These are phyloP conservation scores for Nestor notabilis DNA, from an alignment of 2,113 vertebrate genomes.

Conservation along the genomic window DNA sequence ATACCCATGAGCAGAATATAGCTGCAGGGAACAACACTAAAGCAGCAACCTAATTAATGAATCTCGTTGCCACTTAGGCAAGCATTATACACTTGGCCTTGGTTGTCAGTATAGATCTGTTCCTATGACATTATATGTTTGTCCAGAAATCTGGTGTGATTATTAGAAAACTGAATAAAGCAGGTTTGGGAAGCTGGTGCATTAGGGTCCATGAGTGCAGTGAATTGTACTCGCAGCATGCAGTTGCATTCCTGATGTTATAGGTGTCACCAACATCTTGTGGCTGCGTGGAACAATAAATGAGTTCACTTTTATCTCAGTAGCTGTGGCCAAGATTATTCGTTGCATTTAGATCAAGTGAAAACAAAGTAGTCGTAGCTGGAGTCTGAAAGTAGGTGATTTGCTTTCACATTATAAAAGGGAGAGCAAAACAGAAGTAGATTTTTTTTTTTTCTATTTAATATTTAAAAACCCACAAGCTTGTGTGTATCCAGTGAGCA, in stretches of 20 bases:
- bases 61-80: slow-evolving; percentile 40
- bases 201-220: not conserved
- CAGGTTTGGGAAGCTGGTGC: not conserved
- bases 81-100: slow-evolving; percentile 26
- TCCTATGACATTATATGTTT: not conserved
- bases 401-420: not conserved
- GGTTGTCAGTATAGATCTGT: slow-evolving; percentile 46
- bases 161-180: not conserved
- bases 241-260: not conserved
- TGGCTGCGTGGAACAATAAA: accelerated
- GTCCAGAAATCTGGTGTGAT: not conserved
- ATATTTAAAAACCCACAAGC: not conserved
- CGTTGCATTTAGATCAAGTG: not conserved
- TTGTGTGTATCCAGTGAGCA: not conserved
- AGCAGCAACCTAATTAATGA: slow-evolving; percentile 60
- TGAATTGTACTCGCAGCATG: not conserved
- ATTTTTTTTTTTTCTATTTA: not conserved
- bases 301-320: not conserved
- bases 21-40: slow-evolving; percentile 42
- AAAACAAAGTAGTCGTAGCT: not conserved
- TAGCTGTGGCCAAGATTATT: not conserved
- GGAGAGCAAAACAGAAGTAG: not conserved
- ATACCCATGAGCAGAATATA: slow-evolving; percentile 59
- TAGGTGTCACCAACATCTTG: not conserved
- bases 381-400: not conserved